Evolutionary conservation across 2,113 vertebrate species (phyloP).

Genomic region (Hippocampus barbouri): DNA sequence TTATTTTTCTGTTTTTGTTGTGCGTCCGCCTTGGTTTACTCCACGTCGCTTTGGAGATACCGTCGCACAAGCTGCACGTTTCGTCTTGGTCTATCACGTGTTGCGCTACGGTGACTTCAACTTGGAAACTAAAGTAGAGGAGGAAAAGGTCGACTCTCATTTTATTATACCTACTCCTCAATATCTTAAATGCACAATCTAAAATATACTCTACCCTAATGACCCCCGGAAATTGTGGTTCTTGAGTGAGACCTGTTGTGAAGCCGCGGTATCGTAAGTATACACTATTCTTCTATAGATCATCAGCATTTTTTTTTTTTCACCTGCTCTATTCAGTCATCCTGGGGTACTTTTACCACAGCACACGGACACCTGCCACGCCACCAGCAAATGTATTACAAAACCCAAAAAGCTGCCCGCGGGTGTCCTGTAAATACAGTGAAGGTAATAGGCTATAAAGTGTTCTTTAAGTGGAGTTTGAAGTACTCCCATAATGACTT

Average conservation of each 20-base stretch:
- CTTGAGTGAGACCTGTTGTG: neutral
- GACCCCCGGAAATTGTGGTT: neutral
- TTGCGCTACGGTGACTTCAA: too few species aligned
- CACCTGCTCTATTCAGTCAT: neutral
- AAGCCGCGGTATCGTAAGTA: neutral
- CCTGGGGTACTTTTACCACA: slow-evolving; percentile 80
- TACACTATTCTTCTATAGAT: neutral
- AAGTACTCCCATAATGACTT: slow-evolving; percentile 99
- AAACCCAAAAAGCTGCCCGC: slow-evolving; percentile 87
- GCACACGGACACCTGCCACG: slow-evolving; percentile 76
- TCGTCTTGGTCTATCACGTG: too few species aligned
- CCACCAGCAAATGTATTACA: slow-evolving; percentile 90
- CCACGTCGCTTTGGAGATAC: too few species aligned
- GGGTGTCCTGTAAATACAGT: slow-evolving; percentile 99
- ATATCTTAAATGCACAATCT: neutral
- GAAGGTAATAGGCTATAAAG: slow-evolving; percentile 99
- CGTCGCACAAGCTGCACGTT: too few species aligned
- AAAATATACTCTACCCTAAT: neutral
- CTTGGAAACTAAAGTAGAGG: too few species aligned
- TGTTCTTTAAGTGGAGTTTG: slow-evolving; percentile 99
- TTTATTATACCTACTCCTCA: too few species aligned
- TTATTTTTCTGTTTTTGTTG: too few species aligned
- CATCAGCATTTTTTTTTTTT: neutral
- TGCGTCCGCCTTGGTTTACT: too few species aligned
- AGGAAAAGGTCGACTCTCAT: too few species aligned